Conservation (phyloP, 1,140 invertebrate species). For the Calliphora vicina region DNA sequence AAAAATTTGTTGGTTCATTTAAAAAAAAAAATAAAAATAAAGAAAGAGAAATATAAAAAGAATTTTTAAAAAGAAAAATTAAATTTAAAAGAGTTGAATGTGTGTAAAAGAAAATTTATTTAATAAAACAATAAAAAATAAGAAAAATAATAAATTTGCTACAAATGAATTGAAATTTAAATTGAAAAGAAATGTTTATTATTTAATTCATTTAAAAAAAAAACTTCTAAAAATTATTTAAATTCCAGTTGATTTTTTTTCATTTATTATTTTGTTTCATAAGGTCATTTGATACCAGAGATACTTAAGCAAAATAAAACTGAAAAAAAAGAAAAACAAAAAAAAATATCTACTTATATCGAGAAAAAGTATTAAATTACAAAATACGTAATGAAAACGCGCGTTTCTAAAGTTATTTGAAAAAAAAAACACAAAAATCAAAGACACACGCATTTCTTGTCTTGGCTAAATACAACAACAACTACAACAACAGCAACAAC, state of each 20-base stretch:
- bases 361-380: conserved; percentile 2
- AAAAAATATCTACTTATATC: neutral
- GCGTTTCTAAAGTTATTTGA: conserved; percentile 11
- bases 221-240: neutral
- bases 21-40: too few relatives aligned
- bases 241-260: neutral
- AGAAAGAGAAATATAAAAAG: too few relatives aligned
- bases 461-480: neutral
- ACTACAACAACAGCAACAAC: neutral
- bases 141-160: neutral
- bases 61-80: too few relatives aligned
- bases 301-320: neutral
- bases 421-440: neutral
- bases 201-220: neutral
- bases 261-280: neutral
- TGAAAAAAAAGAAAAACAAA: neutral
- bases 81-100: too few relatives aligned
- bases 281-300: neutral
- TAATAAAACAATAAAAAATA: too few relatives aligned
- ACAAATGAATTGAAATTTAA: neutral
- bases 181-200: neutral
- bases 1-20: too few relatives aligned
- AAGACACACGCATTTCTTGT: conserved; percentile 1
- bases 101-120: too few relatives aligned
- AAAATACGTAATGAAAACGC: conserved; percentile 15